Evolutionary conservation across 1,140 invertebrate species (phyloP), one percentile per base, ranked within the genome.

Genomic region (Eulimnadia texana): DNA sequence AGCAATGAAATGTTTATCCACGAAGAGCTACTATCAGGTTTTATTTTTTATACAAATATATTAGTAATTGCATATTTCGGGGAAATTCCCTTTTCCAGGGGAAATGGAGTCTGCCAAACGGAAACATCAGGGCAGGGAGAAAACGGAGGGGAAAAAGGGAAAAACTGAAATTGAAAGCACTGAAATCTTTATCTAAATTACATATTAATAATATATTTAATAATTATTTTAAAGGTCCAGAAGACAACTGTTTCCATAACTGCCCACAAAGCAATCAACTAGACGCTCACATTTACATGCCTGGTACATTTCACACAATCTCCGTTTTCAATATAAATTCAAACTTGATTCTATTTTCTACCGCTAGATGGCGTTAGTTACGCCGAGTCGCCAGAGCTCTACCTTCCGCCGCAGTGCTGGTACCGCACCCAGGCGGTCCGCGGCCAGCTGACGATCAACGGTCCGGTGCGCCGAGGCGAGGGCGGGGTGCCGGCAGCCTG

Each of bases 11-110:
- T n/a, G n/a, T n/a, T n/a, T n/a, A n/a, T 57, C 16, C 29, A 57
- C 55, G 55, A 54, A 54, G 52, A 54, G 28, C 28, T 57, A 33
- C 55, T 27, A 22, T 57, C 55, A 16, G 55, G 55, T 57, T 11
- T 2, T 23, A 25, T 54, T n/a, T n/a, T n/a, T n/a, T n/a, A n/a
- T n/a, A n/a, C n/a, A n/a, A n/a, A n/a, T n/a, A n/a, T n/a, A n/a
- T n/a, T n/a, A n/a, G n/a, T n/a, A n/a, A n/a, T n/a, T n/a, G n/a
- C n/a, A n/a, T n/a, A n/a, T n/a, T n/a, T n/a, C n/a, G n/a, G n/a
- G n/a, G n/a, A n/a, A n/a, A n/a, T n/a, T n/a, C n/a, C n/a, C n/a
- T n/a, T n/a, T n/a, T n/a, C n/a, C n/a, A n/a, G n/a, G n/a, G n/a
- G n/a, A n/a, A n/a, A n/a, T n/a, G n/a, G n/a, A n/a, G n/a, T n/a